Conservation (phyloP, 2,888 invertebrate species). For the Crioceris asparagi region DNA sequence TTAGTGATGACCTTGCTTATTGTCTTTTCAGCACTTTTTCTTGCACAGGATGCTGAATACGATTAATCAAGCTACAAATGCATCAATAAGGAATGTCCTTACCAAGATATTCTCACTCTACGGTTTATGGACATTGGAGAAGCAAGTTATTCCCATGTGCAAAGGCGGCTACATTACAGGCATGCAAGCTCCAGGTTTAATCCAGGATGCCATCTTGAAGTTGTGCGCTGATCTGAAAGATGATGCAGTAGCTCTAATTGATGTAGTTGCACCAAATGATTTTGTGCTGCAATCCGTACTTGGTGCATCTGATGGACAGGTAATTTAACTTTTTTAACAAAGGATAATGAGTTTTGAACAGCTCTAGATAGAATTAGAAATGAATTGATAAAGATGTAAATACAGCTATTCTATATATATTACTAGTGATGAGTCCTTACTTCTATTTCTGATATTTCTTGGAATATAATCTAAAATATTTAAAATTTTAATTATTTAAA, state of each 20-base stretch:
- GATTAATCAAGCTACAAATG: slow-evolving; percentile 39
- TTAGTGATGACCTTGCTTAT: not conserved
- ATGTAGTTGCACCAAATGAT: slow-evolving; percentile 80
- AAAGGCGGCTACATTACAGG: slow-evolving; percentile 48
- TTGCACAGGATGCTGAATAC: slow-evolving; percentile 43
- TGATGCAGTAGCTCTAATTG: slow-evolving; percentile 68
- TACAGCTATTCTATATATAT: not conserved
- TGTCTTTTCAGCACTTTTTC: slow-evolving; percentile 43
- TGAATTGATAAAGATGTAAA: too few relatives aligned
- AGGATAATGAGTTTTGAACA: not conserved
- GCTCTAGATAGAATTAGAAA: too few relatives aligned
- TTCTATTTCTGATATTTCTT: not conserved
- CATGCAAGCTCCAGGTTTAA: slow-evolving; percentile 43
- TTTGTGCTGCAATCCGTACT: slow-evolving; percentile 75
- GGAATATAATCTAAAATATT: too few relatives aligned
- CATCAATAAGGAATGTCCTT: slow-evolving; percentile 43
- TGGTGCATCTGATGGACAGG: slow-evolving; percentile 80
- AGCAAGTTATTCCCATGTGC: slow-evolving; percentile 65
- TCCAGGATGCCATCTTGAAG: slow-evolving; percentile 57
- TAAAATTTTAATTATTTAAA: not conserved
- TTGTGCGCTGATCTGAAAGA: slow-evolving; percentile 53
- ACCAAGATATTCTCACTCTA: slow-evolving; percentile 53
- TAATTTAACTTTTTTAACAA: slow-evolving; percentile 30
- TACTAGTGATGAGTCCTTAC: not conserved
- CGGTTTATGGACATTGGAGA: slow-evolving; percentile 59